Evolutionary conservation across 2,113 vertebrate species (phyloP).

Genomic region (Spea bombifrons): DNA sequence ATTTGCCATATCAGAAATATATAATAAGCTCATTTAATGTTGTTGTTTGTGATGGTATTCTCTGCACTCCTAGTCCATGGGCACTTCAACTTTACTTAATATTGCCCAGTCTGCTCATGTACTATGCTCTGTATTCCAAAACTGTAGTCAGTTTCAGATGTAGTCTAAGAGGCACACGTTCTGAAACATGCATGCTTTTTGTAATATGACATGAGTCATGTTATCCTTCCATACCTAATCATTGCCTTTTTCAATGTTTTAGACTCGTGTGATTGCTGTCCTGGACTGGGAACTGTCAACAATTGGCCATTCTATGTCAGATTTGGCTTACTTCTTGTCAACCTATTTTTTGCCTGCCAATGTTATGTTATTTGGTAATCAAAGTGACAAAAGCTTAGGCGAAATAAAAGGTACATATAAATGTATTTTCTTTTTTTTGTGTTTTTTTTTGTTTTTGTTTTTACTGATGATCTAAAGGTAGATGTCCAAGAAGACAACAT

Average conservation of each 20-base stretch:
- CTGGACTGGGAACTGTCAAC: slow-evolving; percentile 96
- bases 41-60: no score
- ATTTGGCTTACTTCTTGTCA: slow-evolving; percentile 75
- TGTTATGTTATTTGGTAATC: slow-evolving; percentile 22
- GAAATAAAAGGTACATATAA: slow-evolving; percentile 57
- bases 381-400: slow-evolving; percentile 39
- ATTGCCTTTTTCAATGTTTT: background rate
- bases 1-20: no score
- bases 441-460: background rate
- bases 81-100: no score
- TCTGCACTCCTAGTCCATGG: no score
- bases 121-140: no score
- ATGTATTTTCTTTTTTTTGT: background rate
- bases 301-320: slow-evolving; percentile 81
- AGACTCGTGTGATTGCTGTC: slow-evolving; percentile 82
- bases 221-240: background rate
- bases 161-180: no score
- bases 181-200: no score
- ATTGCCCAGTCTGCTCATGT: no score
- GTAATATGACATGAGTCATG: no score
- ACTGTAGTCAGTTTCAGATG: no score
- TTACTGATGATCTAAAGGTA: no score
- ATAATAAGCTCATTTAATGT: no score
- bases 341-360: slow-evolving; percentile 72
- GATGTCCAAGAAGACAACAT: background rate